A percentile compares a stretch with the other conserved stretches of the same genome.
Conservation (phyloP, 35 echinoderm and acorn worm genomes). For the Ophioderma brevispina region DNA sequence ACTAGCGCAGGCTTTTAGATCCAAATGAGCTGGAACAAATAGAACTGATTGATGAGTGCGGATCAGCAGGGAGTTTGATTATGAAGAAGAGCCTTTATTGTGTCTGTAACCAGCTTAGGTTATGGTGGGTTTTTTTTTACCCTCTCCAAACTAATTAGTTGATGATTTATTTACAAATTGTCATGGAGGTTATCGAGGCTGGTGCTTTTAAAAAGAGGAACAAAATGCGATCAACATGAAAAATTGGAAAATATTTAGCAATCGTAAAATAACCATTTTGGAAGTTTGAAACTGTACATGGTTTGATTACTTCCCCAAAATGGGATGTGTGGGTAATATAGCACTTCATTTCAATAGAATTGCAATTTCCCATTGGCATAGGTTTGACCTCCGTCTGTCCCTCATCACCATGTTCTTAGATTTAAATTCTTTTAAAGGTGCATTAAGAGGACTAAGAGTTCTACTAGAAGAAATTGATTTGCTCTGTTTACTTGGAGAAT, state of each 20-base stretch:
- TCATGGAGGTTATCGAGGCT: neutral
- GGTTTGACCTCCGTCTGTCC: too few relatives aligned
- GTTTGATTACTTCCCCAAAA: too few relatives aligned
- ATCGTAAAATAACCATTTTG: neutral
- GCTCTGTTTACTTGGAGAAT: too few relatives aligned
- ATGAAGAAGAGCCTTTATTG: too few relatives aligned
- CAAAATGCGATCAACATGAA: neutral
- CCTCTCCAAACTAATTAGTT: neutral
- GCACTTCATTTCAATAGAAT: too few relatives aligned
- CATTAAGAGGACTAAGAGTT: too few relatives aligned
- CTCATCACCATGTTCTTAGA: too few relatives aligned
- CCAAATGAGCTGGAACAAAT: neutral
- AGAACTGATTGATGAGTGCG: neutral
- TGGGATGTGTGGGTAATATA: too few relatives aligned
- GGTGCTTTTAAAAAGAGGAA: neutral
- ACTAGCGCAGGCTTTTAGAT: neutral
- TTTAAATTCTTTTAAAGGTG: too few relatives aligned
- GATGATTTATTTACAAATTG: conserved; percentile 2
- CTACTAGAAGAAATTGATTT: too few relatives aligned
- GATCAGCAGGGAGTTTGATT: neutral
- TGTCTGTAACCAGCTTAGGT: neutral
- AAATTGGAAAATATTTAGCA: neutral
- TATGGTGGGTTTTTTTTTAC: neutral
- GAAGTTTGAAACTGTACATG: neutral
- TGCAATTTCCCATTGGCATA: too few relatives aligned